A percentile compares a stretch with the other conserved stretches of the same genome.
phyloP scores from a whole-genome alignment of 2,888 invertebrate species.

The Tenthredo livida region DNA sequence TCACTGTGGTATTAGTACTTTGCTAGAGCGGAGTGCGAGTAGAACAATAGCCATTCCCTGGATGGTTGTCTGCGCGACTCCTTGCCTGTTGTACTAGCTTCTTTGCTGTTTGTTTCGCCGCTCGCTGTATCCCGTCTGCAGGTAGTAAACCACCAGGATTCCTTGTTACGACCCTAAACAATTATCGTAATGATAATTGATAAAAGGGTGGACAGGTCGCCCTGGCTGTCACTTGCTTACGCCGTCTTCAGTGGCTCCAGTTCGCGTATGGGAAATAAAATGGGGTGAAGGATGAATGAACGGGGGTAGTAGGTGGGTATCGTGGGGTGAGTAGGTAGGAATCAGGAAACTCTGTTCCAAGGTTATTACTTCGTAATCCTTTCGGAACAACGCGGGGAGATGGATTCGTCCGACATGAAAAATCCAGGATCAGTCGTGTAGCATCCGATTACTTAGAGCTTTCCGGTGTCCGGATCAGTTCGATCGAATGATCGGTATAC shows the following conservation, averaged over 20 bases:
- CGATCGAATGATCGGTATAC: slow-evolving; percentile 57
- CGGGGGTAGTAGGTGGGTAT: not conserved
- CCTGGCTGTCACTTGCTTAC: not conserved
- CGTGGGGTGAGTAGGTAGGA: slow-evolving; percentile 20
- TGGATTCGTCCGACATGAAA: slow-evolving; percentile 29
- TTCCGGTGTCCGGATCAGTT: slow-evolving; percentile 54
- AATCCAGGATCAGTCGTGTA: slow-evolving; percentile 51
- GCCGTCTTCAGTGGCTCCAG: not conserved
- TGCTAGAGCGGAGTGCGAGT: slow-evolving; percentile 49
- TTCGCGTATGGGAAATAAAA: not conserved
- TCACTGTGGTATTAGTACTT: slow-evolving; percentile 62
- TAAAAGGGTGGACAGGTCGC: slow-evolving; percentile 37
- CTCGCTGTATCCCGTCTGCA: slow-evolving; percentile 24
- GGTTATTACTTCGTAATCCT: slow-evolving; percentile 49
- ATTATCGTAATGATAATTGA: slow-evolving; percentile 64
- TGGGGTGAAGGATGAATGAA: not conserved
- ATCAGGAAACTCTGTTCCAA: slow-evolving; percentile 24
- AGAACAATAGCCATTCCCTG: slow-evolving; percentile 57
- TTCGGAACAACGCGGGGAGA: slow-evolving; percentile 47
- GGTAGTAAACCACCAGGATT: slow-evolving; percentile 47
- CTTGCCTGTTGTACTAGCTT: slow-evolving; percentile 39
- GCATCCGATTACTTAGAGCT: slow-evolving; percentile 53
- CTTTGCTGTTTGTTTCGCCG: slow-evolving; percentile 52
- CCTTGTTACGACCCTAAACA: slow-evolving; percentile 62
- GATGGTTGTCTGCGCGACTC: slow-evolving; percentile 54